Conservation (phyloP, 2,888 invertebrate genomes). For the Chymomyza procnemis region DNA sequence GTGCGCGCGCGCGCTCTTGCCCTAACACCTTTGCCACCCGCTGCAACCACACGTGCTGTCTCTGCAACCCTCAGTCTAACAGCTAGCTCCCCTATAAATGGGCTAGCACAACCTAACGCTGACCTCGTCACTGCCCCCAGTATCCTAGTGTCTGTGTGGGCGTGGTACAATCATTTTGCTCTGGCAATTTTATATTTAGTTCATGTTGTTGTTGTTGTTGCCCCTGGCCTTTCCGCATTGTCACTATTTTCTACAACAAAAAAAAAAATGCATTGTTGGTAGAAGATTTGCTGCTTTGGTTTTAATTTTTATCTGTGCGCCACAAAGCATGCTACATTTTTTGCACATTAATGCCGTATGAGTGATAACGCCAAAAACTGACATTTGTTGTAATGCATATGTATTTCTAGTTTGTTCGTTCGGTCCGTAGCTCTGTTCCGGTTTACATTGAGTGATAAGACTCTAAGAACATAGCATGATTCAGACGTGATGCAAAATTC, state of each 20-base stretch:
- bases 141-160: not conserved
- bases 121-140: constrained; percentile 41
- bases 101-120: constrained; percentile 58
- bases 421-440: not conserved
- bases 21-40: not conserved
- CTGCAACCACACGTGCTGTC: not conserved
- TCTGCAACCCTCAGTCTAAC: not conserved
- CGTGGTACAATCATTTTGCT: not conserved
- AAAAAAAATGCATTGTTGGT: constrained; percentile 3
- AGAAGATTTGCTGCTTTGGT: constrained; percentile 29
- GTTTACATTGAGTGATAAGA: constrained; percentile 29
- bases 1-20: constrained; percentile 29
- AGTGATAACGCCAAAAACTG: constrained; percentile 54
- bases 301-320: constrained; percentile 55
- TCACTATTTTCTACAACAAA: not conserved
- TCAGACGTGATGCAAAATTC: constrained; percentile 14
- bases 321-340: constrained; percentile 62
- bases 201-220: not conserved
- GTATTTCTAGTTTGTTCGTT: constrained; percentile 30
- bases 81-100: constrained; percentile 52
- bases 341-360: constrained; percentile 49
- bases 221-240: constrained; percentile 5
- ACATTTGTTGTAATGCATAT: constrained; percentile 68
- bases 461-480: constrained; percentile 59
- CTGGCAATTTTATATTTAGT: not conserved